Evolutionary conservation across 2,797 vertebrate genomes (phyloP), one percentile per base, ranked within the genome.

Genomic region (Tadarida brasiliensis): DNA sequence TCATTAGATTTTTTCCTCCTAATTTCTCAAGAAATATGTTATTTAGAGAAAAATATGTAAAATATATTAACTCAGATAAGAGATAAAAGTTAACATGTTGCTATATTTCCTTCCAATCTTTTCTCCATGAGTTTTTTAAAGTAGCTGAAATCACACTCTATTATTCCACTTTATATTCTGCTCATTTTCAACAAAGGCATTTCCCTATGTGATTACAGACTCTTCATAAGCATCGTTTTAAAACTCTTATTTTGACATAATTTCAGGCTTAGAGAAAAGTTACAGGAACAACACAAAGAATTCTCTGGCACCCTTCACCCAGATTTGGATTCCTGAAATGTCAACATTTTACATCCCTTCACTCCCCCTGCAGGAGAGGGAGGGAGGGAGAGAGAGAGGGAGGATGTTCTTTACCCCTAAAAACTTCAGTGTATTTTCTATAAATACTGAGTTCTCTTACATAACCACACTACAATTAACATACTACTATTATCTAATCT

Each of bases 41-140:
- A 51, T 39, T 65, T 47, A 74, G 33, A 87, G 30, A 84, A 88
- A 90, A 94, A 70, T 10, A 59, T 39, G 0, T 63, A 68, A 83
- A 85, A 78, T 63, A 24, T 44, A 84, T 33, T 73, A 88, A 65
- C 15, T 11, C 47, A 17, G 71, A 83, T 56, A 73, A 54, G 20
- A 61, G n/a, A 12, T 17, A 68, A 76, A 90, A 86, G 35, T 73
- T 85, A 77, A 87, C 56, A 63, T 1, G 2, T 33, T 76, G 39
- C 56, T 91, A 2, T 77, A 65, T 76, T 92, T 93, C 19, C 70
- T 88, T 82, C 11, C 51, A 73, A 65, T 78, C 61, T 85, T 85
- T 87, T 70, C 83, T 73, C 47, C 14, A 2, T 71, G 90, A 51
- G 49, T 68, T 87, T 94, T 95, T 91, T 63, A 87, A 84, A 17